Percentiles rank a stretch among this genome's conserved stretches.
These are phyloP conservation scores for Perdita meconis DNA, from an alignment of 2,888 invertebrate genomes.

Conservation along the genomic window DNA sequence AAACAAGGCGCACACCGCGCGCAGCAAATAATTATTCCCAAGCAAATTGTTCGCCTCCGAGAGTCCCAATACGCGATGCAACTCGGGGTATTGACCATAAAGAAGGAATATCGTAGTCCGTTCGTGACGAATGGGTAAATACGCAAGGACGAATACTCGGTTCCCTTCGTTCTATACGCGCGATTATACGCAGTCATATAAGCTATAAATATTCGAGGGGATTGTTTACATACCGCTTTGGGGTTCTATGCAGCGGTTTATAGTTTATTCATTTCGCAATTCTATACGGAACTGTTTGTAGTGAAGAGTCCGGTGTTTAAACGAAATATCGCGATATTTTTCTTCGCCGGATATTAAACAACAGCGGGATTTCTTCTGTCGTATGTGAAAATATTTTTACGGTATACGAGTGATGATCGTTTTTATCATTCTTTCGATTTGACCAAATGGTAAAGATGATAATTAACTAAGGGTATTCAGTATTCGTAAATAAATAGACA, in stretches of 20 bases:
- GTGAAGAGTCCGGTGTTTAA: neutral
- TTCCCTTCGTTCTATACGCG: neutral
- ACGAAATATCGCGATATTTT: neutral
- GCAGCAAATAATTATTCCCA: neutral
- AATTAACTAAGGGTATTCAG: no score
- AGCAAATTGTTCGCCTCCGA: slow-evolving; percentile 20
- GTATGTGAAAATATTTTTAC: no score
- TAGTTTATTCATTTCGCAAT: neutral
- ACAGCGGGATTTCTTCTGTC: no score
- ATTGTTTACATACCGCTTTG: neutral
- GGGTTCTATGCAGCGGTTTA: neutral
- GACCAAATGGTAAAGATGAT: no score
- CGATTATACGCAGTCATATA: neutral
- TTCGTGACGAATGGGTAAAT: slow-evolving; percentile 21
- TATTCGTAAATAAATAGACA: no score
- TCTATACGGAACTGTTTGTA: neutral
- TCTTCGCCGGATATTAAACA: no score
- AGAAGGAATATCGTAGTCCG: neutral
- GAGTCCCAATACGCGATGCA: slow-evolving; percentile 6
- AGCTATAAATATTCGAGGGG: slow-evolving; percentile 7
- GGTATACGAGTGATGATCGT: no score
- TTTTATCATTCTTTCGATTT: no score
- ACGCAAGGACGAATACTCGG: neutral
- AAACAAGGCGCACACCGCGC: neutral
- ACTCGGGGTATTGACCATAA: slow-evolving; percentile 11